A percentile compares a stretch with the other conserved stretches of the same genome.
phyloP scores from a whole-genome alignment of 2,888 invertebrate genomes.

The Myopa tessellatipennis region DNA sequence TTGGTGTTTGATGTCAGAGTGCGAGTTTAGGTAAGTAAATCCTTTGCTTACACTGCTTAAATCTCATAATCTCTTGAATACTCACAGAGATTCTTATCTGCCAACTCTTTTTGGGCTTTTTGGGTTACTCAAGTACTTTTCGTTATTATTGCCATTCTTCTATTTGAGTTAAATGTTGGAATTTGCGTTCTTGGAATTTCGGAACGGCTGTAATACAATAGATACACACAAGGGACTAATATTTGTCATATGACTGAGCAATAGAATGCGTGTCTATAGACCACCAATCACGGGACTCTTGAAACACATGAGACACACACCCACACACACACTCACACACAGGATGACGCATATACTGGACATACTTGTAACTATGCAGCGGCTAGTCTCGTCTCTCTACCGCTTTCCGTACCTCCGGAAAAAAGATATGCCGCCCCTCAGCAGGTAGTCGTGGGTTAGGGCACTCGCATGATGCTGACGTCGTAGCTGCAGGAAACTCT shows the following conservation, averaged over 20 bases:
- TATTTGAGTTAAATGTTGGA: background rate
- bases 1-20: background rate
- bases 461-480: background rate
- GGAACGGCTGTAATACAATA: background rate
- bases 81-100: background rate
- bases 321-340: background rate
- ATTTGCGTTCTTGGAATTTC: background rate
- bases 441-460: constrained; percentile 28
- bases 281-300: background rate
- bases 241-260: background rate
- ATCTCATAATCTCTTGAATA: no score
- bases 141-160: background rate
- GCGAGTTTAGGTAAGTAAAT: background rate
- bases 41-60: background rate
- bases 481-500: constrained; percentile 22
- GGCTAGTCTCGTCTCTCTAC: background rate
- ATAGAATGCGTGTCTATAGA: background rate
- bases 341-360: background rate
- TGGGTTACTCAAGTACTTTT: background rate
- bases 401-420: background rate
- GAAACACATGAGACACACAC: background rate
- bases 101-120: background rate
- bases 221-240: background rate
- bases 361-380: constrained; percentile 3
- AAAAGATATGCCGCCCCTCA: constrained; percentile 27